phyloP scores from a whole-genome alignment of 2,888 invertebrate genomes.

The Phortica magna region DNA sequence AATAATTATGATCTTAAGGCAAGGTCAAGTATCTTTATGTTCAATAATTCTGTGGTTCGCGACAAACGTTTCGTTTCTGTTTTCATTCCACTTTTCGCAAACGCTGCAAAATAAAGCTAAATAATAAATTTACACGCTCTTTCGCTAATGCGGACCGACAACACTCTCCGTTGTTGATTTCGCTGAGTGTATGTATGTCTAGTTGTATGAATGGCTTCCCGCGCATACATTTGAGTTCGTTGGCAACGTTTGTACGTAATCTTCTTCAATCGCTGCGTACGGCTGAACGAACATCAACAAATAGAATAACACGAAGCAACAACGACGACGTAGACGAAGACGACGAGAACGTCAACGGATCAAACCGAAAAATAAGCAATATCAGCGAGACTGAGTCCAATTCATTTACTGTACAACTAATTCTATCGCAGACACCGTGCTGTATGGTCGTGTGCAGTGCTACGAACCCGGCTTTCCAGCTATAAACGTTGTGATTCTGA shows the following conservation, averaged over 20 bases:
- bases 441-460: background rate
- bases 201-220: no score
- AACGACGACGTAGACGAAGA: background rate
- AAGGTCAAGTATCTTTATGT: slow-evolving; percentile 47
- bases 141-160: background rate
- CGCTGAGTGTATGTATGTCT: no score
- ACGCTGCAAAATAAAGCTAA: background rate
- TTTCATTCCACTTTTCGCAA: background rate
- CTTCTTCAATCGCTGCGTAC: no score
- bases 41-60: slow-evolving; percentile 34
- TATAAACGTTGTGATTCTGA: background rate
- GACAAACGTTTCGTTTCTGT: background rate
- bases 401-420: background rate
- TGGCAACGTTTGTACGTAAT: no score
- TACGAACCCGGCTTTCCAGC: background rate
- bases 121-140: background rate
- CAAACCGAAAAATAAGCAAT: background rate
- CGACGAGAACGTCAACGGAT: background rate
- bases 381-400: background rate
- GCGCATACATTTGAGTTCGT: no score
- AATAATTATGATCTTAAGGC: background rate
- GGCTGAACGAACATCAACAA: background rate
- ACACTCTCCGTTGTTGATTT: no score
- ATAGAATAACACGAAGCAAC: background rate
- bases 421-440: background rate